These are phyloP conservation scores for Helarctos malayanus DNA, from an alignment of 2,797 vertebrate genomes.

Conservation along the genomic window DNA sequence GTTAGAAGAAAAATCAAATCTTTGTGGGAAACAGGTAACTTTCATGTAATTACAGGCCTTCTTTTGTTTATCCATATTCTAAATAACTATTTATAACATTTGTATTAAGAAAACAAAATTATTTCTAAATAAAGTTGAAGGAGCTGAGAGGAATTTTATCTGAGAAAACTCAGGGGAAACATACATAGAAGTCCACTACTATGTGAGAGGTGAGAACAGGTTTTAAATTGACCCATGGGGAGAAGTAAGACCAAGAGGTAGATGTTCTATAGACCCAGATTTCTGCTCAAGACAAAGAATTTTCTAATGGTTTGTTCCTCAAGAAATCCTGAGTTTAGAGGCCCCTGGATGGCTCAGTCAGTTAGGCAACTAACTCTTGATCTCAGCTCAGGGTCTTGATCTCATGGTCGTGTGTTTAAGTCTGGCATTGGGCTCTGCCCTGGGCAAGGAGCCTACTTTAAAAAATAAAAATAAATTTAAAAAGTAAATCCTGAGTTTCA, in stretches of 20 bases:
- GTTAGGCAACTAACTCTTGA: background rate
- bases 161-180: background rate
- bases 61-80: slow-evolving; percentile 35
- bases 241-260: slow-evolving; percentile 10
- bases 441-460: background rate
- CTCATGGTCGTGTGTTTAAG: background rate
- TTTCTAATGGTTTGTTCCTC: slow-evolving; percentile 6
- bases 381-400: background rate
- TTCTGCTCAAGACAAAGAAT: background rate
- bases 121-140: slow-evolving; percentile 39
- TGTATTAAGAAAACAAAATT: background rate
- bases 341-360: background rate
- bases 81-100: slow-evolving; percentile 31
- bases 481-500: background rate
- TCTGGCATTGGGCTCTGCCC: background rate
- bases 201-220: background rate
- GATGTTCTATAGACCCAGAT: background rate
- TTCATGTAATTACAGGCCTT: background rate
- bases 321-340: background rate
- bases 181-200: background rate
- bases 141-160: background rate
- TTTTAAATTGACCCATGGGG: background rate
- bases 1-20: slow-evolving; percentile 23
- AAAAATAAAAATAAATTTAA: background rate
- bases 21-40: background rate